Evolutionary conservation across 1,140 invertebrate genomes (phyloP).

Genomic region (Lucilia sericata): DNA sequence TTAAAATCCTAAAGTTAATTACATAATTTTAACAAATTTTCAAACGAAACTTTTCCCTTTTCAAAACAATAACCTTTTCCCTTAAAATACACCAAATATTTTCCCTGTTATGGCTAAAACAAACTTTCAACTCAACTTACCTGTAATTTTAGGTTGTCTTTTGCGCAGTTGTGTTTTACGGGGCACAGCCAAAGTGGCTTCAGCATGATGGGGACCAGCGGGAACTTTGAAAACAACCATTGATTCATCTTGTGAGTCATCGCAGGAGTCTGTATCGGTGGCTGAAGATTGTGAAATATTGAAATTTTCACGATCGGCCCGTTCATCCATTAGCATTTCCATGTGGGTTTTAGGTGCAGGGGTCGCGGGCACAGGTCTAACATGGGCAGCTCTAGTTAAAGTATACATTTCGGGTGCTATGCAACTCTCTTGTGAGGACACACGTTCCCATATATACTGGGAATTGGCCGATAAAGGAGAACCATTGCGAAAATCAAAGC

Average conservation of each 20-base stretch:
- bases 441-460: constrained; percentile 63
- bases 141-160: constrained; percentile 67
- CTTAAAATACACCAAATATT: too few relatives aligned
- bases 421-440: constrained; percentile 60
- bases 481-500: constrained; percentile 64
- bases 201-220: constrained; percentile 37
- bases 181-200: constrained; percentile 31
- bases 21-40: too few relatives aligned
- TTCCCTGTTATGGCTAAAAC: too few relatives aligned
- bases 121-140: constrained; percentile 51
- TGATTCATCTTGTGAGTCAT: constrained; percentile 57
- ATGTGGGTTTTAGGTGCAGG: constrained; percentile 45
- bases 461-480: constrained; percentile 55
- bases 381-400: constrained; percentile 63
- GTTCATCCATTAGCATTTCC: constrained; percentile 59
- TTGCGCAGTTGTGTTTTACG: constrained; percentile 53
- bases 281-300: constrained; percentile 51
- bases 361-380: constrained; percentile 50
- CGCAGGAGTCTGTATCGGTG: constrained; percentile 57
- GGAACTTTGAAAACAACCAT: constrained; percentile 51
- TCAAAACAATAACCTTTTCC: too few relatives aligned
- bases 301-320: constrained; percentile 63
- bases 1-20: too few relatives aligned
- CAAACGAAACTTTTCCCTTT: too few relatives aligned
- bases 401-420: constrained; percentile 64